Base-by-base conservation (phyloP, 2,888 invertebrate genomes). In the Hedya salicella region DNA sequence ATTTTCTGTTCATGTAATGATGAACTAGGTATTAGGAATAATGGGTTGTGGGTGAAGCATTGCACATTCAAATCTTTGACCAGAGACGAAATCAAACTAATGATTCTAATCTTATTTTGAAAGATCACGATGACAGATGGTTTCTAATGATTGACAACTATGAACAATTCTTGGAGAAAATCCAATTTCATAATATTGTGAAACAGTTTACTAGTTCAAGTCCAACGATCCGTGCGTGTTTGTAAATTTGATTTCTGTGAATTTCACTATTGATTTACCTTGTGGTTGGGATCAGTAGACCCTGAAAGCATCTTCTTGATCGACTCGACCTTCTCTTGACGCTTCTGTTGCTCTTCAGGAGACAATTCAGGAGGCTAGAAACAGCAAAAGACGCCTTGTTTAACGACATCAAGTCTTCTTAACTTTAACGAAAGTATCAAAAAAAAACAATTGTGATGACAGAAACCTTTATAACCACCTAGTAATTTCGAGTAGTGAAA, bases 291-390 rank as follows among this genome's bases (percentile, higher is more conserved):
- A 74, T 93, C 93, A 46, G 89, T 86, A 19, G 92, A 89, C 78
- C 96, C 95, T 0, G 97, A 95, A 14, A 98, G 93, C 96, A 98
- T 97, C 86, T 97, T 97, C 82, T 97, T 96, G 71, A 98, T 98
- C 11, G 96, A 96, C 81, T 98, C 97, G 4, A 97, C 97, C 89
- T 98, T 98, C 83, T 97, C 96, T 80, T 95, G 94, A 13, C 98
- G 93, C 71, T 96, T 95, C 77, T 95, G 95, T 80, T 96, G 96
- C 80, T 98, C 98, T 79, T 97, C 97, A 0, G 96, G 96, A 0
- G 96, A 95, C 49, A 97, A 86, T 85, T 97, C 96, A 72, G 97
- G 97, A 71, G 95, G 94, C 95, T 95, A 73, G 16, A 75, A 74
- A 57, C 53, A 36, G 17, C 2, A 46, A 39, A 14, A 44, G n/a